Evolutionary conservation across 1,140 invertebrate genomes (phyloP).

Genomic region (Brachionus asplanchnoidis): DNA sequence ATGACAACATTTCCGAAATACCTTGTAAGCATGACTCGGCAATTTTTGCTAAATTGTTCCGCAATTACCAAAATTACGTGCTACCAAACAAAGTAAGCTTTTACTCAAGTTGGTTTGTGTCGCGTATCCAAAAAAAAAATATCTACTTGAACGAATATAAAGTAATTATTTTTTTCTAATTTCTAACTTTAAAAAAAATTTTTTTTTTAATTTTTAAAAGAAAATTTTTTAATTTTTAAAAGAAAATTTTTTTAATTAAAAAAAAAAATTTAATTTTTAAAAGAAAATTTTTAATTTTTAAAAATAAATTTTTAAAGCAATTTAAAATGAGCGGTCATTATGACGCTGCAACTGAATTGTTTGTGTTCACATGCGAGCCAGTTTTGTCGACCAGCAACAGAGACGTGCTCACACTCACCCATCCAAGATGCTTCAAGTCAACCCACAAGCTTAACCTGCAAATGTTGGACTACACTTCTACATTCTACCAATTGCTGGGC

Average conservation of each 20-base stretch:
- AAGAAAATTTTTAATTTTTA: background rate
- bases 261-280: background rate
- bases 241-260: background rate
- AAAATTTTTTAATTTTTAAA: background rate
- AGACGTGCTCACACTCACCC: background rate
- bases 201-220: background rate
- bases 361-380: background rate
- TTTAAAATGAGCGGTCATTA: conserved; percentile 18
- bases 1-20: conserved; percentile 11
- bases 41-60: background rate
- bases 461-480: background rate
- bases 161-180: background rate
- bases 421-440: background rate
- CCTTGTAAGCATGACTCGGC: background rate
- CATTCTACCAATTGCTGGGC: background rate
- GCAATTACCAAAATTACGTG: background rate
- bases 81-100: background rate
- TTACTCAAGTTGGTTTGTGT: conserved; percentile 10
- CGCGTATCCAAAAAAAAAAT: background rate
- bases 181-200: too few species aligned
- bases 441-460: conserved; percentile 12
- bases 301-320: background rate
- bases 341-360: background rate
- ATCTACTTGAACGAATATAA: background rate
- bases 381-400: background rate